Base-by-base conservation (phyloP, 2,113 vertebrate genomes). In the Xenopus laevis region DNA sequence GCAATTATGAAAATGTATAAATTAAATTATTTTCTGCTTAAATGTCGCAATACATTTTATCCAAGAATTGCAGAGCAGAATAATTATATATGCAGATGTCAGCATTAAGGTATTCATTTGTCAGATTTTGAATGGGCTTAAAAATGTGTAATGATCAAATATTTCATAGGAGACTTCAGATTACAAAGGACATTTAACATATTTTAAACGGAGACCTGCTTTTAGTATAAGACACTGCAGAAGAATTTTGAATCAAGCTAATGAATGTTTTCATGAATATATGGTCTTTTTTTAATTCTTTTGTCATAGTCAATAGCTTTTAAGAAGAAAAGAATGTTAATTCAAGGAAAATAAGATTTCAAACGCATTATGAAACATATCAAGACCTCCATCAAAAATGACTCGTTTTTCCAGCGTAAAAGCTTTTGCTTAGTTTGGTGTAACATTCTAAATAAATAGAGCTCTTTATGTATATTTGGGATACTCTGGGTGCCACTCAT, bases 91-190 rank as follows among this genome's bases (percentile, higher is more conserved):
- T 40, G 61, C 46, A 64, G 46, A 72, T 65, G 71, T 72, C 71
- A 50, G 46, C 23, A 64, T 72, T 72, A 72, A 72, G 60, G 33
- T 65, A 30, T 53, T 64, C 71, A 72, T 72, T 72, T 72, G 71
- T 72, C 71, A 55, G 47, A 30, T 59, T 67, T 65, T 40, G 17
- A 67, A 73, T 73, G 65, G 57, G 71, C 44, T 73, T 45, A 63
- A 73, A 27, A 58, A 74, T 66, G 30, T 27, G 64, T 67, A 60
- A 67, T 74, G 64, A 67, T 67, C 53, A 67, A 74, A 65, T 50
- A 59, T 33, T 61, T 60, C 64, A 67, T 55, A 16, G 40, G 44
- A 60, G 44, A 65, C 40, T n/a, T 15, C 18, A 4, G 17, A 68
- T 53, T 62, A 13, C 62, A 44, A 47, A 52, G n/a, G 53, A 45